Evolutionary conservation across 1,140 invertebrate species (phyloP).

Genomic region (Maniola jurtina): DNA sequence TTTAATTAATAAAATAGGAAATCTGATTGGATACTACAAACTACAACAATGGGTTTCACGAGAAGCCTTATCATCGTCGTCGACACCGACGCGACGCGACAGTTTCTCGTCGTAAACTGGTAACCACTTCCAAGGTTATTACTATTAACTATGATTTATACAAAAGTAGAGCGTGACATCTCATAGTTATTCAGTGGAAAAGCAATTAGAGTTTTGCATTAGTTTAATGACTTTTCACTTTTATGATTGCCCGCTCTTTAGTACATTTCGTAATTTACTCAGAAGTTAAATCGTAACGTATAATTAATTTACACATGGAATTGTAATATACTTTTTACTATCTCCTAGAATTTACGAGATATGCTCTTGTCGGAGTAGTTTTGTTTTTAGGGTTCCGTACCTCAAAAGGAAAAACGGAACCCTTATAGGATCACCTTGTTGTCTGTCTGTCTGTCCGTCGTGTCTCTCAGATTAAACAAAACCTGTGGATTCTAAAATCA

Average conservation of each 20-base stretch:
- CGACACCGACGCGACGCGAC: conserved; percentile 7
- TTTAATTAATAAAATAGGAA: conserved; percentile 7
- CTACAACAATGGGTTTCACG: conserved; percentile 2
- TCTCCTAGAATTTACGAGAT: no score
- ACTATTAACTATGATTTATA: conserved; percentile 6
- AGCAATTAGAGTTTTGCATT: conserved; percentile 2
- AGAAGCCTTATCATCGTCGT: conserved; percentile 12
- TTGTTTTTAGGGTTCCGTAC: no score
- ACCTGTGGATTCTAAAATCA: no score
- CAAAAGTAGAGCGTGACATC: conserved; percentile 12
- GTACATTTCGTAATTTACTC: neutral
- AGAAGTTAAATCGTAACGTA: neutral
- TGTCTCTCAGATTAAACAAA: no score
- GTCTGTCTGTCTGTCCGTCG: no score
- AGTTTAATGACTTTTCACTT: conserved; percentile 7
- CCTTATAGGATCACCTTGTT: no score
- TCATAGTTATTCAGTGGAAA: conserved; percentile 8
- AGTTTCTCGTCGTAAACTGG: conserved; percentile 13
- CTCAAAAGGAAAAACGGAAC: no score
- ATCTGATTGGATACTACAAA: neutral
- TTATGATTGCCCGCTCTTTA: neutral
- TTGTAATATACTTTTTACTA: no score
- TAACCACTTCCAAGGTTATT: conserved; percentile 13
- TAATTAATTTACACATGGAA: neutral
- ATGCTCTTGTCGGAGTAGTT: no score